These are phyloP conservation scores for Pangasius larnaudii DNA, from an alignment of 2,797 vertebrate species.

Conservation along the genomic window DNA sequence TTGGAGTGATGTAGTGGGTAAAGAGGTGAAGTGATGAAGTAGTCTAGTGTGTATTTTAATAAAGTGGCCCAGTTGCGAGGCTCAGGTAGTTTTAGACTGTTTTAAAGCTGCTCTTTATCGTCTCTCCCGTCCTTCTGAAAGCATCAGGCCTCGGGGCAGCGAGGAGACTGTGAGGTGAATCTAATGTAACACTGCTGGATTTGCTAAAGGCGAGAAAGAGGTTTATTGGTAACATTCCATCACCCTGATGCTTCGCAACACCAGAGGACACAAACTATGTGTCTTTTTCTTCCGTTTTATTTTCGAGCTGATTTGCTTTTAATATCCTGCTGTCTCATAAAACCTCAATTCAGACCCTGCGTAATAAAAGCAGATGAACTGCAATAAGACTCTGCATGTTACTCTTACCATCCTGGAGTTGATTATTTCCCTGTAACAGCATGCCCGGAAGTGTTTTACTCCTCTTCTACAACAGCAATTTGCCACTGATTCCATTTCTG, in stretches of 20 bases:
- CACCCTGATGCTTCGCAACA: neutral
- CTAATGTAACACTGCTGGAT: neutral
- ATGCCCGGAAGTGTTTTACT: neutral
- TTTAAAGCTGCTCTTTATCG: neutral
- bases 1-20: neutral
- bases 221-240: neutral
- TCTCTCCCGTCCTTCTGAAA: neutral
- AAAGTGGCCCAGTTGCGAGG: neutral
- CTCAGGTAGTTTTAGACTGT: neutral
- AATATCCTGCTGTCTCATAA: neutral
- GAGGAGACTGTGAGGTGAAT: neutral
- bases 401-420: neutral
- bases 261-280: neutral
- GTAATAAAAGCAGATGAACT: neutral
- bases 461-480: neutral
- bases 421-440: neutral
- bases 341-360: neutral
- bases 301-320: neutral
- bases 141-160: neutral
- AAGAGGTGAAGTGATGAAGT: neutral
- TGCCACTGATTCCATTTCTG: neutral
- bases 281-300: neutral
- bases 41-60: neutral
- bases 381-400: neutral
- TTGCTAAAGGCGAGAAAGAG: neutral